Percentiles rank a stretch among this genome's conserved stretches.
phyloP scores from a whole-genome alignment of 2,888 invertebrate genomes.

The Himalopsyche japonica region DNA sequence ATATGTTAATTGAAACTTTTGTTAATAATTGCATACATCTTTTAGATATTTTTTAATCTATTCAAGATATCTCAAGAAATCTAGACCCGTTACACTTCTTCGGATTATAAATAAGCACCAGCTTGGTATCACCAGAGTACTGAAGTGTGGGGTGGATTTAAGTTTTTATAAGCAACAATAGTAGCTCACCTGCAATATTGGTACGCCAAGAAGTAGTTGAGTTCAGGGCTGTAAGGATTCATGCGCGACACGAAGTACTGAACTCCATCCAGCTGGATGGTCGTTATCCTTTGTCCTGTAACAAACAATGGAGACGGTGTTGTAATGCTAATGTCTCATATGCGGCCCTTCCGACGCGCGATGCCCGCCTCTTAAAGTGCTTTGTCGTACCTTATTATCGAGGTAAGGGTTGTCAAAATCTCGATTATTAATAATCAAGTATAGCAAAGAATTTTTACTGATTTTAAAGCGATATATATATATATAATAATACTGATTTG shows the following conservation, averaged over 20 bases:
- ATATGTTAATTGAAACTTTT: too few species aligned
- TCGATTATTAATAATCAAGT: background rate
- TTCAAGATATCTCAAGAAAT: too few species aligned
- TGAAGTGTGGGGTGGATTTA: too few species aligned
- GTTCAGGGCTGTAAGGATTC: constrained; percentile 84
- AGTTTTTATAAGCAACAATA: background rate
- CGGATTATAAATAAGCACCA: too few species aligned
- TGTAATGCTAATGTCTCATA: constrained; percentile 29
- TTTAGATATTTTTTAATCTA: too few species aligned
- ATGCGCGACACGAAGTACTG: constrained; percentile 85
- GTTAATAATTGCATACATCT: too few species aligned
- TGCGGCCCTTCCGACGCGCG: background rate
- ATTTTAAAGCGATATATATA: too few species aligned
- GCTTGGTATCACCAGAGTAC: too few species aligned
- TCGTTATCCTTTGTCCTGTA: constrained; percentile 83
- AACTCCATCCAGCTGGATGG: constrained; percentile 82
- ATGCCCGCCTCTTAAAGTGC: background rate
- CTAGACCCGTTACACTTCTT: too few species aligned
- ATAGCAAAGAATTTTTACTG: too few species aligned
- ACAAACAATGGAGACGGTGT: constrained; percentile 44
- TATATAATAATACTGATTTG: too few species aligned
- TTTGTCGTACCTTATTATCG: background rate
- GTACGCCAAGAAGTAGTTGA: constrained; percentile 85
- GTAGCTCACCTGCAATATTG: constrained; percentile 72
- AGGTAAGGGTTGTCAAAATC: background rate